These are phyloP conservation scores for Polylopha cassiicola DNA, from an alignment of 2,888 invertebrate genomes.

Conservation along the genomic window DNA sequence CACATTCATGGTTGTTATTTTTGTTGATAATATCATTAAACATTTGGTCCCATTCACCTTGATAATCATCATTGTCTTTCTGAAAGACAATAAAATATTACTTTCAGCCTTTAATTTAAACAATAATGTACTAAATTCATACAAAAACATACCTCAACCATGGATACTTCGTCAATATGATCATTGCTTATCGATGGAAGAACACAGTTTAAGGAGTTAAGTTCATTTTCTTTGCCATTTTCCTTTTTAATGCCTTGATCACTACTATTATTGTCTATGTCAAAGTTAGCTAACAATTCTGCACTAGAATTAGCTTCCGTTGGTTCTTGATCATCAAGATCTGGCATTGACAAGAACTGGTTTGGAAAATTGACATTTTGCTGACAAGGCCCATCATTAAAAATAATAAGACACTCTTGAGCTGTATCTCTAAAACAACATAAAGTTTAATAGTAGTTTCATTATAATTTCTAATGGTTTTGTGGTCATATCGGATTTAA, in stretches of 20 bases:
- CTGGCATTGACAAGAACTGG: conserved; percentile 64
- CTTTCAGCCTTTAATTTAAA: not conserved
- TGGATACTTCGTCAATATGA: conserved; percentile 56
- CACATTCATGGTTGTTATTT: conserved; percentile 56
- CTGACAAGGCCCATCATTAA: conserved; percentile 47
- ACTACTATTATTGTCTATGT: conserved; percentile 54
- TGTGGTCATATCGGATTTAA: too few relatives aligned
- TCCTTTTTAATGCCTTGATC: conserved; percentile 49
- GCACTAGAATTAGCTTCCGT: conserved; percentile 41
- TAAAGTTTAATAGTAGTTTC: conserved; percentile 26
- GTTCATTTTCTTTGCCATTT: conserved; percentile 37
- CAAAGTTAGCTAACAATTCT: conserved; percentile 60
- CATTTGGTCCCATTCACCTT: conserved; percentile 72
- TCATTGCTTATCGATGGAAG: conserved; percentile 62
- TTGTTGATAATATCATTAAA: conserved; percentile 63
- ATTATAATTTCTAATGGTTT: too few relatives aligned
- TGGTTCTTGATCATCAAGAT: conserved; percentile 53
- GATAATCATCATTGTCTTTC: conserved; percentile 51
- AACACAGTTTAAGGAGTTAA: conserved; percentile 62
- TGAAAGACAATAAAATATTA: conserved; percentile 32
- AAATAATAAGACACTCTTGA: conserved; percentile 47
- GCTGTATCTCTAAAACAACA: conserved; percentile 35
- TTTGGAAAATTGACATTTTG: conserved; percentile 48
- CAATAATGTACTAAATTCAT: not conserved
- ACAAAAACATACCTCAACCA: conserved; percentile 46